These are phyloP conservation scores for Pleuronectes platessa DNA, from an alignment of 2,113 vertebrate genomes.

Conservation along the genomic window DNA sequence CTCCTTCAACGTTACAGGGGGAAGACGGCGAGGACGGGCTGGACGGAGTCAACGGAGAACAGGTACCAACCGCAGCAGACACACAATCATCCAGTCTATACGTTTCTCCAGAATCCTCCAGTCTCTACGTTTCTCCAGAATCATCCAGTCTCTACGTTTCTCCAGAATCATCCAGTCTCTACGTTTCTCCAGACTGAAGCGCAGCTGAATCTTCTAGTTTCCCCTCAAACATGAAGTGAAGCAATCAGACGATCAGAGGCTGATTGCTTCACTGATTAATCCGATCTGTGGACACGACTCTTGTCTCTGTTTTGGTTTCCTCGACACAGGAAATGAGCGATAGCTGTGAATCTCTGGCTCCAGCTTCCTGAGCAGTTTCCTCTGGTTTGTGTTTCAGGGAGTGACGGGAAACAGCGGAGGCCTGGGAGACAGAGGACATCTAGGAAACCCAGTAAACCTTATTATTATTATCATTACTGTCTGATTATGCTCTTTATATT, in stretches of 20 bases:
- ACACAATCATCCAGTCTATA: too few relatives aligned
- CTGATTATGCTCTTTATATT: background rate
- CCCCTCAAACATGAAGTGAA: too few relatives aligned
- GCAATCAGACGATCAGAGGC: too few relatives aligned
- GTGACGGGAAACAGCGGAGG: conserved; percentile 75
- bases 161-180: too few relatives aligned
- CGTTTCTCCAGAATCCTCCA: too few relatives aligned
- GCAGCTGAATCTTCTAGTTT: too few relatives aligned
- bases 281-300: background rate
- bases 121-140: too few relatives aligned
- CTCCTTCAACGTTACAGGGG: conserved; percentile 75
- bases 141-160: too few relatives aligned
- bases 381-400: conserved; percentile 78
- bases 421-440: conserved; percentile 79
- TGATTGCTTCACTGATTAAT: background rate
- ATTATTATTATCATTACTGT: background rate
- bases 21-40: conserved; percentile 84
- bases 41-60: conserved; percentile 84
- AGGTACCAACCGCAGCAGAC: conserved; percentile 73
- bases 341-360: background rate
- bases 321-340: background rate
- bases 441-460: conserved; percentile 80
- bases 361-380: background rate
- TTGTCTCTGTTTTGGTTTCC: background rate
- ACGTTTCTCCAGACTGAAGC: too few relatives aligned